phyloP scores from a whole-genome alignment of 2,797 vertebrate genomes.

The Poeciliopsis infans region DNA sequence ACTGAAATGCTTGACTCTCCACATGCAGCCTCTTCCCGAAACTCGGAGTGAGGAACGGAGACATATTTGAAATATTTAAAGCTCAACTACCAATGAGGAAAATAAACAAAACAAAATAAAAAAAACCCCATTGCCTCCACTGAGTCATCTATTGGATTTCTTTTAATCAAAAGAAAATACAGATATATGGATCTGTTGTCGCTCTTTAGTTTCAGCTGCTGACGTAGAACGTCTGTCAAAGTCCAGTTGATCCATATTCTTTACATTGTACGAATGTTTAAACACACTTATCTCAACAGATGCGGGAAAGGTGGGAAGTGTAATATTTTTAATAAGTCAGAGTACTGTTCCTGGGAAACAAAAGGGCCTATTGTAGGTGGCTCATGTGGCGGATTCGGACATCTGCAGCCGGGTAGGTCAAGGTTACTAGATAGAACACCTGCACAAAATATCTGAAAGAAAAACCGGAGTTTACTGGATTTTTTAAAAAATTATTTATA shows the following conservation, averaged over 20 bases:
- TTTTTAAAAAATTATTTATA: neutral
- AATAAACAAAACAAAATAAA: too few species aligned
- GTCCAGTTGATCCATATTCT: neutral
- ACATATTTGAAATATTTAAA: constrained; percentile 25
- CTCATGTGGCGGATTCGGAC: constrained; percentile 43
- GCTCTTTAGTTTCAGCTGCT: neutral
- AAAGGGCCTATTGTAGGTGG: constrained; percentile 73
- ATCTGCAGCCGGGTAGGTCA: constrained; percentile 66
- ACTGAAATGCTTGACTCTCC: constrained; percentile 10
- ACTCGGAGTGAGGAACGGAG: neutral
- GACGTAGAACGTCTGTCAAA: neutral
- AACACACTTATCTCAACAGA: constrained; percentile 12
- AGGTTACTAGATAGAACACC: constrained; percentile 68
- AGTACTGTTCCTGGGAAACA: constrained; percentile 66
- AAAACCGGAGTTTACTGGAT: neutral
- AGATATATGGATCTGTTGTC: neutral
- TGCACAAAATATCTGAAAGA: constrained; percentile 43
- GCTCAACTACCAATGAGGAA: neutral
- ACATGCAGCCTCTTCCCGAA: constrained; percentile 6
- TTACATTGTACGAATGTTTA: neutral
- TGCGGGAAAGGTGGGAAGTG: constrained; percentile 21
- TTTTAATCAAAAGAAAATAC: neutral
- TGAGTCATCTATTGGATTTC: neutral
- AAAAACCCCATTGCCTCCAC: neutral
- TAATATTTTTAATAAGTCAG: constrained; percentile 55